Percentiles rank a stretch among this genome's conserved stretches.
phyloP scores from a whole-genome alignment of 2,797 vertebrate species.

The Notolabrus celidotus region DNA sequence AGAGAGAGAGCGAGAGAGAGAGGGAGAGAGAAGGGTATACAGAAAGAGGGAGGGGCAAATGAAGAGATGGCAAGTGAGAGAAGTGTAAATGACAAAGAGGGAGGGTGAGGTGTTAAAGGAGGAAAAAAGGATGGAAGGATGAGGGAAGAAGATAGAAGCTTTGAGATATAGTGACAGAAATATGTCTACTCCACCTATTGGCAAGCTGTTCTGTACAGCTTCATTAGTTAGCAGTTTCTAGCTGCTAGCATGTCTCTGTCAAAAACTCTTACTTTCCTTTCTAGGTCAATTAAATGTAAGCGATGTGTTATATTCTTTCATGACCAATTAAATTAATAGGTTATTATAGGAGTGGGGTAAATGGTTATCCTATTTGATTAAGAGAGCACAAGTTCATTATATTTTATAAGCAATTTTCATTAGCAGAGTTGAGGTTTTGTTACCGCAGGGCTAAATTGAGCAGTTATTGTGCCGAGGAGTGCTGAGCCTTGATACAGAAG shows the following conservation, averaged over 20 bases:
- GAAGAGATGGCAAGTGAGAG: conserved; percentile 79
- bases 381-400: conserved; percentile 97
- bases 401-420: conserved; percentile 99
- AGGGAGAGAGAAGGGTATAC: conserved; percentile 37
- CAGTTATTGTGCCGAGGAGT: conserved; percentile 91
- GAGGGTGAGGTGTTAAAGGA: conserved; percentile 75
- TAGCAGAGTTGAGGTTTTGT: conserved; percentile 91
- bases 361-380: conserved; percentile 98
- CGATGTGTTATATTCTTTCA: conserved; percentile 98
- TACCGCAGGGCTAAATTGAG: conserved; percentile 97
- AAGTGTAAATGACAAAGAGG: conserved; percentile 74
- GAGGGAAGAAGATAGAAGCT: conserved; percentile 58
- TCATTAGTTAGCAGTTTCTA: conserved; percentile 72
- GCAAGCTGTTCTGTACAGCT: conserved; percentile 82
- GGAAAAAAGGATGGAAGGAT: conserved; percentile 57
- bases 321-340: conserved; percentile 99
- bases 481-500: conserved; percentile 91
- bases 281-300: conserved; percentile 99
- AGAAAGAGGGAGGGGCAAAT: conserved; percentile 68
- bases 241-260: conserved; percentile 90
- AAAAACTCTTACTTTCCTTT: conserved; percentile 97
- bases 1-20: conserved; percentile 60
- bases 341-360: conserved; percentile 87
- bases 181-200: conserved; percentile 54
- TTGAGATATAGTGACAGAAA: conserved; percentile 62